Base-by-base conservation (phyloP, 2,888 invertebrate genomes). In the Cheilosia impressa region DNA sequence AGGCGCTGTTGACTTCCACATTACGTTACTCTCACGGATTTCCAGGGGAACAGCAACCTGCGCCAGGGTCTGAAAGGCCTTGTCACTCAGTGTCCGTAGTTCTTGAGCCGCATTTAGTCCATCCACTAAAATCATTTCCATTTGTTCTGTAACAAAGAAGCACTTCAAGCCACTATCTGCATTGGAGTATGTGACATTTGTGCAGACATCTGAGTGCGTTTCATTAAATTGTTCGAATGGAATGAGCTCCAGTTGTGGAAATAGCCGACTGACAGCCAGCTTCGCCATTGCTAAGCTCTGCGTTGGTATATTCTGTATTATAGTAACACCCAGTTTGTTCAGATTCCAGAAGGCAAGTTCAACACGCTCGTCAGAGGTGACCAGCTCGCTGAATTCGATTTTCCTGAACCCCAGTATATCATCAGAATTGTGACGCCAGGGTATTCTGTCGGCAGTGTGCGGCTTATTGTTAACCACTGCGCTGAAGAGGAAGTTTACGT, bases 111-210 rank as follows among this genome's bases (percentile, higher is more conserved):
- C 94, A 62, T 93, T 93, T 89, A 95, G 95, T 0, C 96, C 96
- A 89, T 96, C 96, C 0, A 95, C 94, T 0, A 96, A 91, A 31
- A 95, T 90, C 0, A 95, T 95, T 81, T 95, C 94, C 0, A 96
- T 13, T 13, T 65, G 34, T 5, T 66, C n/a, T 3, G 41, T 52
- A 9, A 53, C 15, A 24, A 84, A 80, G 10, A 65, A 80, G 43
- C 71, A 75, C 31, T 80, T 84, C 4, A 84, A 24, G 1, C 72
- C 83, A 19, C 72, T 63, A 10, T 84, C 84, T 6, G 57, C 53
- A 50, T 58, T 80, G 0, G 58, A 41, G 5, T 71, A 80, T 1
- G 75, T 71, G 0, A 84, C 1, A n/a, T 84, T 84, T 9, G 84
- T 55, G 24, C 75, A 75, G 4, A 84, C 65, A 7, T 75, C 75